A percentile compares a stretch with the other conserved stretches of the same genome.
phyloP scores from a whole-genome alignment of 2,888 invertebrate species.

The Litoditis marina region DNA sequence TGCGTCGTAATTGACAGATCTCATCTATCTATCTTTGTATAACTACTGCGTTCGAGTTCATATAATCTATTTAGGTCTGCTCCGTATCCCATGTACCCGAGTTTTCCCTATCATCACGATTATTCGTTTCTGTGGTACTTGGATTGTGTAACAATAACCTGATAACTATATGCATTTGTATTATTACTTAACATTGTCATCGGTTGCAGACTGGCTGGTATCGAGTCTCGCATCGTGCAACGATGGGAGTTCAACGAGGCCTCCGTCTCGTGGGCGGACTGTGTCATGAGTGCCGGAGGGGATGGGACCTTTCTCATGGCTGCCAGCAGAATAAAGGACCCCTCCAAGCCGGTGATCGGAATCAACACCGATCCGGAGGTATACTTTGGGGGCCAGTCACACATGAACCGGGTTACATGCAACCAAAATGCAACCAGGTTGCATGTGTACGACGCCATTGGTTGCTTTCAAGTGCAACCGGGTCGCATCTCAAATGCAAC shows the following conservation, averaged over 20 bases:
- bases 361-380: constrained; percentile 87
- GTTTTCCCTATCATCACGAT: too few species aligned
- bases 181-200: not conserved
- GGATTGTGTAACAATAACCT: not conserved
- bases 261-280: constrained; percentile 65
- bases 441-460: too few species aligned
- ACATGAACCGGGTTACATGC: too few species aligned
- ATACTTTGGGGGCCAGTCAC: not conserved
- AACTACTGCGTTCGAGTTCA: too few species aligned
- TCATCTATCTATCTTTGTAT: too few species aligned
- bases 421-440: too few species aligned
- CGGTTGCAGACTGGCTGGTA: constrained; percentile 27
- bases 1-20: too few species aligned
- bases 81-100: too few species aligned
- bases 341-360: constrained; percentile 86
- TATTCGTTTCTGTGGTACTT: too few species aligned
- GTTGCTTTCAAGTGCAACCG: too few species aligned
- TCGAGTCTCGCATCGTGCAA: constrained; percentile 69
- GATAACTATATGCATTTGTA: not conserved
- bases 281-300: constrained; percentile 66
- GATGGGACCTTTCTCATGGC: constrained; percentile 95
- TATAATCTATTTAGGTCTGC: too few species aligned
- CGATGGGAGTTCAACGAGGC: constrained; percentile 78
- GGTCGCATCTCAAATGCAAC: too few species aligned
- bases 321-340: constrained; percentile 77